phyloP scores from a whole-genome alignment of 2,797 vertebrate species.

The Gastrophryne carolinensis region DNA sequence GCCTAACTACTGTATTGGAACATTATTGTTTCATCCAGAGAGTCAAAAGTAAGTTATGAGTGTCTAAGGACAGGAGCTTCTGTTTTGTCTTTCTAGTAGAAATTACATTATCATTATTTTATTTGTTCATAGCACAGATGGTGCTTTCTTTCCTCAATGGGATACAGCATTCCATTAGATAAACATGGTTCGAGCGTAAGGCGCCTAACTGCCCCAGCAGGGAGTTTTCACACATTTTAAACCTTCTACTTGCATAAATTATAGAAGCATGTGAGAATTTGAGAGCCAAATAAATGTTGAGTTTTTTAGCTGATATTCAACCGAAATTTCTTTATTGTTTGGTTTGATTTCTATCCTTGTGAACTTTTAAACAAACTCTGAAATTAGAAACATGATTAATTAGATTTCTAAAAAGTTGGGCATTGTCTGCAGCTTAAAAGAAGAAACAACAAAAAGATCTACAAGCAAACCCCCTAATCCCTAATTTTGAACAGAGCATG shows the following conservation, averaged over 20 bases:
- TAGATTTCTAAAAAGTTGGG: too few relatives aligned
- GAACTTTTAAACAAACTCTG: too few relatives aligned
- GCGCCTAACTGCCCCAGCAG: conserved; percentile 12
- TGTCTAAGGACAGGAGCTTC: conserved; percentile 23
- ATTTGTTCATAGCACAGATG: conserved; percentile 44
- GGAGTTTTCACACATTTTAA: conserved; percentile 32
- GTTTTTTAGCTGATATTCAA: too few relatives aligned
- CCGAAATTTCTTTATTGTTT: too few relatives aligned
- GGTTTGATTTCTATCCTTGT: too few relatives aligned
- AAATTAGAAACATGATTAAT: too few relatives aligned
- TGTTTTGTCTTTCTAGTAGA: conserved; percentile 28
- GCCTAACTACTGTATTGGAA: conserved; percentile 10
- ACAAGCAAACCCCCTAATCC: too few relatives aligned
- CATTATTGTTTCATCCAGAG: conserved; percentile 14
- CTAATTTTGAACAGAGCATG: too few relatives aligned
- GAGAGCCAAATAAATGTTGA: neutral
- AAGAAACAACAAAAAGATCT: too few relatives aligned
- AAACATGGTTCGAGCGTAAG: conserved; percentile 16
- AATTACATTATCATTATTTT: conserved; percentile 38
- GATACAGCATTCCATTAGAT: conserved; percentile 30
- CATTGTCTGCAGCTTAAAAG: too few relatives aligned
- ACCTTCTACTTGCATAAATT: conserved; percentile 24
- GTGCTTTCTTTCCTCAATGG: conserved; percentile 35
- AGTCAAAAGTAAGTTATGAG: conserved; percentile 28
- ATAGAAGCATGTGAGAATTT: neutral